phyloP scores from a whole-genome alignment of 2,113 vertebrate genomes.

The Balaeniceps rex region DNA sequence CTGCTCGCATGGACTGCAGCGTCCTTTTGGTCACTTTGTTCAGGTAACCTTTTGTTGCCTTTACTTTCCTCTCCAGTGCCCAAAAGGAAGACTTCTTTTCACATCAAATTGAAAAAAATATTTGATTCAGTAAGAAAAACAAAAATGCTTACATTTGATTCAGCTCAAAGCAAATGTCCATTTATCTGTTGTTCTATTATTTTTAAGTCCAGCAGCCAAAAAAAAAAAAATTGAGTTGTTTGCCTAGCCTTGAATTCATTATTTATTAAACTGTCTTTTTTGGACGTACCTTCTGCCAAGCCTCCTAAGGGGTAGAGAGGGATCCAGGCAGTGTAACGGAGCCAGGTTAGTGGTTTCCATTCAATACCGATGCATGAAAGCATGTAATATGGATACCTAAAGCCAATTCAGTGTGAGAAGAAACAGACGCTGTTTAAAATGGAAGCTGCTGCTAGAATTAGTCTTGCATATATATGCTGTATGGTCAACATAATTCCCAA shows the following conservation, averaged over 20 bases:
- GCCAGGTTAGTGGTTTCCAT: conserved; percentile 93
- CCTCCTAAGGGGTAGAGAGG: conserved; percentile 90
- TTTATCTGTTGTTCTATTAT: neutral
- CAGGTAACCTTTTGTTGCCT: neutral
- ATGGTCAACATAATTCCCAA: neutral
- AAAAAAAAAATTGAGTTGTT: neutral
- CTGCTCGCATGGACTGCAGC: neutral
- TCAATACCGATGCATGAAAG: conserved; percentile 88
- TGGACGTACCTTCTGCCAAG: conserved; percentile 86
- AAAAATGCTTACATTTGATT: neutral
- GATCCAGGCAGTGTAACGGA: conserved; percentile 92
- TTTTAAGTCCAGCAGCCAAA: neutral
- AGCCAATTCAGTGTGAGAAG: neutral
- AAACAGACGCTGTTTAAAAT: neutral
- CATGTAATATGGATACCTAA: conserved; percentile 97
- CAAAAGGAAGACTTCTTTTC: neutral
- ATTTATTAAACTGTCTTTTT: neutral
- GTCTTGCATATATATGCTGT: neutral
- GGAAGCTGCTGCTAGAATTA: neutral
- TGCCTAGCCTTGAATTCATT: neutral
- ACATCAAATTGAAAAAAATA: neutral
- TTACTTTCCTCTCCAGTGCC: neutral
- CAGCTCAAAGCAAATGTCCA: neutral
- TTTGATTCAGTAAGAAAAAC: neutral
- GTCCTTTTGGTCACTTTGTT: neutral